A percentile compares a stretch with the other conserved stretches of the same genome.
phyloP scores from a whole-genome alignment of 2,888 invertebrate genomes.

The Siphlonurus alternatus region DNA sequence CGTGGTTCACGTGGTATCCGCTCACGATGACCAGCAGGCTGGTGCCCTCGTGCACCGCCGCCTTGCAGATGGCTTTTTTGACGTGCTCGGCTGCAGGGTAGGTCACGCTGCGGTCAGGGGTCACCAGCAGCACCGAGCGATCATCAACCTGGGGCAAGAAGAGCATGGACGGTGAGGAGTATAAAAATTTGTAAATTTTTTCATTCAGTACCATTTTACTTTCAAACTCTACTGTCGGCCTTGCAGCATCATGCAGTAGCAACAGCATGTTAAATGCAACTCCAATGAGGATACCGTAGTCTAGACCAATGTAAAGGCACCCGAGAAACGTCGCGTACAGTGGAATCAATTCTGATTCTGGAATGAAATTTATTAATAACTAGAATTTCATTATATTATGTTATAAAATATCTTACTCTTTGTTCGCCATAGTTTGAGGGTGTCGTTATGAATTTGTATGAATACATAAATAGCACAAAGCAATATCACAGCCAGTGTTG shows the following conservation, averaged over 20 bases:
- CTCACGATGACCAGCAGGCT: not conserved
- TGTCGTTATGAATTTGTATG: conserved; percentile 47
- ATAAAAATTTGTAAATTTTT: no score
- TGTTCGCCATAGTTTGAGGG: conserved; percentile 54
- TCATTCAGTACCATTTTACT: no score
- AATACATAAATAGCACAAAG: conserved; percentile 77
- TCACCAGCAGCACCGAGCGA: conserved; percentile 36
- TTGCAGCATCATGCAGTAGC: conserved; percentile 34
- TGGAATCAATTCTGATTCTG: conserved; percentile 40
- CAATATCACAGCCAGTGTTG: conserved; percentile 73
- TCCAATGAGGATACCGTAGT: conserved; percentile 46
- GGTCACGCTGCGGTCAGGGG: conserved; percentile 50
- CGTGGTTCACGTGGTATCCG: conserved; percentile 11
- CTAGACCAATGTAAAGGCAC: conserved; percentile 40
- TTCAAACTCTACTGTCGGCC: conserved; percentile 26
- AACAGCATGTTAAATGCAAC: conserved; percentile 32
- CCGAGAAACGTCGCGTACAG: conserved; percentile 37
- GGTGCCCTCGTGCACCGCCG: not conserved
- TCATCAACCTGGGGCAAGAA: conserved; percentile 25
- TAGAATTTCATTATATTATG: no score
- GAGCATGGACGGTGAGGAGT: no score
- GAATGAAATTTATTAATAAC: no score
- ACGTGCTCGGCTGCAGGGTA: conserved; percentile 72
- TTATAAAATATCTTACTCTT: no score
- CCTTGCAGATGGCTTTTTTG: conserved; percentile 28